These are phyloP conservation scores for Protobothrops flavoviridis DNA, from an alignment of 2,113 vertebrate genomes.

Conservation along the genomic window DNA sequence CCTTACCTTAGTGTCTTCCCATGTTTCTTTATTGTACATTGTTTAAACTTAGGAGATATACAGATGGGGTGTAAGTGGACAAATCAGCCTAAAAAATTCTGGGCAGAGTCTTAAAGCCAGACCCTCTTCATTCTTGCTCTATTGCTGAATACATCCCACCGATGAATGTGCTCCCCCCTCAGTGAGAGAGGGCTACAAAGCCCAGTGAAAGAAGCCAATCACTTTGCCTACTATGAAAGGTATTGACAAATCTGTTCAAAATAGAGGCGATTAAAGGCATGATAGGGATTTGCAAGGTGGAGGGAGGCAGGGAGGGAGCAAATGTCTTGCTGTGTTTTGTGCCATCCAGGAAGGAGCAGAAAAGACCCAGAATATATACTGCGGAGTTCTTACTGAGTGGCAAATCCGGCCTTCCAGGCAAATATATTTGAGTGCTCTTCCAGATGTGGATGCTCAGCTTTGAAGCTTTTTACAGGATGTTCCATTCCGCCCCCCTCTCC, in stretches of 20 bases:
- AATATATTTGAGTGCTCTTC: neutral
- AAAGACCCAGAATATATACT: neutral
- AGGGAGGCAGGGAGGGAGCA: neutral
- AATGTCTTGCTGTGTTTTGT: neutral
- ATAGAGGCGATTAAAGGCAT: neutral
- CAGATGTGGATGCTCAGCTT: neutral
- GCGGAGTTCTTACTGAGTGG: neutral
- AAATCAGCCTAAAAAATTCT: neutral
- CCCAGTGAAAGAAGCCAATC: neutral
- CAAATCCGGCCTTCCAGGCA: neutral
- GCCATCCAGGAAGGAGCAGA: neutral
- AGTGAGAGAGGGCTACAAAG: neutral
- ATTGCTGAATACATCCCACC: neutral
- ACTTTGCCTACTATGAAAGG: neutral
- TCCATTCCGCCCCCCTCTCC: accelerated
- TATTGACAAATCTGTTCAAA: neutral
- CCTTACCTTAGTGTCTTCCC: neutral
- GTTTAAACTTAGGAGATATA: neutral
- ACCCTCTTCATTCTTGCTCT: neutral
- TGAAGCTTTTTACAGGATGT: neutral
- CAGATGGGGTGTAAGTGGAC: neutral
- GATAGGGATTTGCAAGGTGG: neutral
- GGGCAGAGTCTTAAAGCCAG: neutral
- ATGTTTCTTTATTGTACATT: neutral
- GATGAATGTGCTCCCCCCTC: neutral